A percentile compares a stretch with the other conserved stretches of the same genome.
These are phyloP conservation scores for Cotesia typhae DNA, from an alignment of 1,140 invertebrate genomes.

Conservation along the genomic window DNA sequence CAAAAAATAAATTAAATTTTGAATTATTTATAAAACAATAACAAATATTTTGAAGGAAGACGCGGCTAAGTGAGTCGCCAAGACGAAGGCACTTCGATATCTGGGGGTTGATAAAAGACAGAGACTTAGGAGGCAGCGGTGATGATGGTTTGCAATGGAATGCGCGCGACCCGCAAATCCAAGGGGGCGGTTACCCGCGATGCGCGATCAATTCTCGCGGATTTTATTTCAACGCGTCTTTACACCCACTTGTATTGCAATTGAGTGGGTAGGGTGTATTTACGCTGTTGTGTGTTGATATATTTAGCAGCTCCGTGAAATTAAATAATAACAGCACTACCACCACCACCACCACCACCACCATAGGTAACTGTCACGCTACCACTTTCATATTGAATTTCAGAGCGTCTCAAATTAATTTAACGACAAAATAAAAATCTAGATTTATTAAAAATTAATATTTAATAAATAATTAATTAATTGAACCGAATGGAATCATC, in stretches of 20 bases:
- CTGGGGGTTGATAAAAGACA: slow-evolving; percentile 44
- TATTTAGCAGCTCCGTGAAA: not conserved
- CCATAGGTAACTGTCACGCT: too few relatives aligned
- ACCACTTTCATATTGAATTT: too few relatives aligned
- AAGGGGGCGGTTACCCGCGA: slow-evolving; percentile 39
- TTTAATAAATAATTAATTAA: not conserved
- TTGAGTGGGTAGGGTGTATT: slow-evolving; percentile 22
- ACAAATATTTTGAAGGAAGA: slow-evolving; percentile 7
- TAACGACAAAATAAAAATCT: not conserved
- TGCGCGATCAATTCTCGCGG: slow-evolving; percentile 52
- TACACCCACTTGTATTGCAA: slow-evolving; percentile 45
- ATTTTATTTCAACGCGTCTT: slow-evolving; percentile 56
- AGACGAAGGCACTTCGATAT: slow-evolving; percentile 41
- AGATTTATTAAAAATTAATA: not conserved
- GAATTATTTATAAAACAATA: slow-evolving; percentile 10
- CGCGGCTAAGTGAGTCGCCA: slow-evolving; percentile 4
- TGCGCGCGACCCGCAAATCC: slow-evolving; percentile 45
- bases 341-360: too few relatives aligned
- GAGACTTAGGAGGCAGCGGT: slow-evolving; percentile 2
- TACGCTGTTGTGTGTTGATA: slow-evolving; percentile 44
- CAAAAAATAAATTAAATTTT: not conserved
- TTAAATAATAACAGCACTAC: too few relatives aligned
- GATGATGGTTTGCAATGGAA: slow-evolving; percentile 41
- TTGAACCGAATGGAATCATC: too few relatives aligned
- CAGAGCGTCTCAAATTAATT: too few relatives aligned